Evolutionary conservation across 2,888 invertebrate genomes (phyloP).

Genomic region (Pasiphila rectangulata): DNA sequence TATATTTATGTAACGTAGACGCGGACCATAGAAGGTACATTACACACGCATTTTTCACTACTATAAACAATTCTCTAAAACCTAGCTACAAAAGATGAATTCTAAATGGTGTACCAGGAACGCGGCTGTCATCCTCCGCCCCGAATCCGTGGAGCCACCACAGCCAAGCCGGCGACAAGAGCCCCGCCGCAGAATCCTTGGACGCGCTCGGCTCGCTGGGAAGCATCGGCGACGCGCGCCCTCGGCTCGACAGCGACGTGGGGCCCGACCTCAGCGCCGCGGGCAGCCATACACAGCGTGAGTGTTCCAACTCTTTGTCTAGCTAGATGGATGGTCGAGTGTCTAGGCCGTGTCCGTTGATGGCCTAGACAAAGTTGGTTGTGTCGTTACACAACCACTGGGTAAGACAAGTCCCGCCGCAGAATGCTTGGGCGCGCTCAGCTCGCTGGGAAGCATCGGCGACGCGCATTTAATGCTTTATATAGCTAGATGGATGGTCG

Average conservation of each 20-base stretch:
- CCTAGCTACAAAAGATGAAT: background rate
- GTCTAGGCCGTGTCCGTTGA: background rate
- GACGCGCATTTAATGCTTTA: too few species aligned
- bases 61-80: too few species aligned
- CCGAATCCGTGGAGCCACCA: constrained; percentile 56
- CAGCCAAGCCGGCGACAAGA: constrained; percentile 43
- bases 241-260: constrained; percentile 73
- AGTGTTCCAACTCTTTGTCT: constrained; percentile 14
- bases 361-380: too few species aligned
- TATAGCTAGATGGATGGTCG: too few species aligned
- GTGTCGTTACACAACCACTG: too few species aligned
- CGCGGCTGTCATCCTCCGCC: constrained; percentile 65
- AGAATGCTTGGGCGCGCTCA: too few species aligned
- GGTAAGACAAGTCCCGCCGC: too few species aligned
- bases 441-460: too few species aligned
- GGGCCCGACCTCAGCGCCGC: constrained; percentile 74
- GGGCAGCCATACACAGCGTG: constrained; percentile 70
- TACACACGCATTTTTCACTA: too few species aligned
- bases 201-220: constrained; percentile 54
- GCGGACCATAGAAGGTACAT: too few species aligned
- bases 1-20: too few species aligned
- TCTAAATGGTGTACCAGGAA: constrained; percentile 35
- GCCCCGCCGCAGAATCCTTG: constrained; percentile 59
- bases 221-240: constrained; percentile 45
- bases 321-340: too few species aligned